Evolutionary conservation across 53 echinoderm and acorn worm species (phyloP), one percentile per base, ranked within the genome.

Genomic region (Holothuria scabra): DNA sequence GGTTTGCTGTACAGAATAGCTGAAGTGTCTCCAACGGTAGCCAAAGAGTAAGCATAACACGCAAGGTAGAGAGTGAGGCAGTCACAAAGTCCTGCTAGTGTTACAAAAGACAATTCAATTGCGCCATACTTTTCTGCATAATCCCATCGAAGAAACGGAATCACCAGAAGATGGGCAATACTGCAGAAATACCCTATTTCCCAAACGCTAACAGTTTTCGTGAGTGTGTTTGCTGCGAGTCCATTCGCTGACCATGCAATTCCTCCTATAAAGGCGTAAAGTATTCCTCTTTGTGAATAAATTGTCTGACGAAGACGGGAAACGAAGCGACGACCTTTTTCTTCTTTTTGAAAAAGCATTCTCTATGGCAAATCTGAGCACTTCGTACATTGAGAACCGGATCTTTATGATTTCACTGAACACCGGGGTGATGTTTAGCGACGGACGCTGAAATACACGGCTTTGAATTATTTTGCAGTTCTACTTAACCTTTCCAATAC

Each of bases 1-100:
- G 78, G 78, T 28, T 78, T 78, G 13, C 49, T 78, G 21, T 57
- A 78, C 19, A 78, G n/a, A 31, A 78, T 30, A 7, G 78, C 78
- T 19, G 59, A 28, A 26, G 78, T 32, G 56, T 78, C 31, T 16
- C 78, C 78, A 58, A 78, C 58, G 14, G 78, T 26, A 5, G 78
- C 18, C 52, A 78, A 58, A 1, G 56, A 12, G 25, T 56, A 78
- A 1, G 56, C 78, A 52, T 56, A 57, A 5, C 32, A 28, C 14
- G 52, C 26, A 29, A 78, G 29, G 52, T 32, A 78, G 16, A 78
- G 13, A n/a, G 20, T 21, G 20, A 21, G 4, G 12, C 59, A 26
- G 10, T 30, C 78, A 21, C 48, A 78, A 56, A 58, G 12, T 25
- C 78, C 78, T 1, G 59, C 19, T 26, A 32, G 4, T 6, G 31